Conservation (phyloP, 2,113 vertebrate genomes). For the Catharus fuscescens region DNA sequence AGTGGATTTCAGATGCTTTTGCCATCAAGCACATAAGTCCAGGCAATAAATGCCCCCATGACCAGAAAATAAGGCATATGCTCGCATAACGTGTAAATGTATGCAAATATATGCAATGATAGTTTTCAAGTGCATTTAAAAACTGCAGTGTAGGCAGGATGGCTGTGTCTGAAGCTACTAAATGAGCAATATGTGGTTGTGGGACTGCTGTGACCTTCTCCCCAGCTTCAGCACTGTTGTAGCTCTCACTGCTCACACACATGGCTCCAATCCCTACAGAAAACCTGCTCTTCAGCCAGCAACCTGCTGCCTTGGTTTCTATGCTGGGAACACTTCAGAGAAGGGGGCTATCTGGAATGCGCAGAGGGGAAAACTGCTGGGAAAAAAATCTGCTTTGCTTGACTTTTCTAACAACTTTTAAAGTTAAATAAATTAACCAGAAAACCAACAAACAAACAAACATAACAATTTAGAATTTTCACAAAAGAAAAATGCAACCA, state of each 20-base stretch:
- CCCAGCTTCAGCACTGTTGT: background rate
- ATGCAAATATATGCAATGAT: background rate
- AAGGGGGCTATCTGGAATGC: background rate
- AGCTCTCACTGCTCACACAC: background rate
- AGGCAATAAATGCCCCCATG: background rate
- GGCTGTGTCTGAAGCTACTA: background rate
- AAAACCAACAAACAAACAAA: background rate
- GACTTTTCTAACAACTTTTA: background rate
- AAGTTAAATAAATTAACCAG: background rate
- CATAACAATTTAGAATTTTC: background rate
- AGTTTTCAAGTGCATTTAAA: background rate
- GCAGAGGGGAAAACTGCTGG: rapidly evolving
- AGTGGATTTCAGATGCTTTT: background rate
- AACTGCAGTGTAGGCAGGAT: background rate
- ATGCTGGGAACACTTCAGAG: background rate
- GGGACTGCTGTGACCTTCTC: background rate
- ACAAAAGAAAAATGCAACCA: background rate
- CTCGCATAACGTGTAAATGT: background rate
- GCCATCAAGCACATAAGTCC: background rate
- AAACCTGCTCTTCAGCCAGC: background rate
- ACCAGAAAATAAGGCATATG: background rate
- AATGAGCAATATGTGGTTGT: background rate
- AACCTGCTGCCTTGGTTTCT: background rate
- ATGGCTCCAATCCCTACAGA: background rate
- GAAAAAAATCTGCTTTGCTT: background rate